phyloP scores from a whole-genome alignment of 2,113 vertebrate species.

The Toxostoma redivivum region DNA sequence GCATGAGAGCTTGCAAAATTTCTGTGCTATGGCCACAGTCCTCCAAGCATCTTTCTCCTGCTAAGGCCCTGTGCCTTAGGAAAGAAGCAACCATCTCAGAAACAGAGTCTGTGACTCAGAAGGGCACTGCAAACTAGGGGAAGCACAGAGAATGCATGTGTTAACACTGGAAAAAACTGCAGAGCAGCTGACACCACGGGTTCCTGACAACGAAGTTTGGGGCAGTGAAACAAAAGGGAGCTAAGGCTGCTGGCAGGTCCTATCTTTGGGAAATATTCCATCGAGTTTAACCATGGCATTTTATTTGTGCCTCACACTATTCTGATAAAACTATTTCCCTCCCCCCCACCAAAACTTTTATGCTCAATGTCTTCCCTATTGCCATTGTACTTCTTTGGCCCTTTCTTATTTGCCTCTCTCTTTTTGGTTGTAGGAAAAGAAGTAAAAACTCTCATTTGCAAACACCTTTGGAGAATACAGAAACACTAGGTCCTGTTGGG shows the following conservation, averaged over 20 bases:
- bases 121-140: neutral
- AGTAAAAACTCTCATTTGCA: neutral
- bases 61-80: neutral
- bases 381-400: neutral
- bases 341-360: accelerated
- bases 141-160: neutral
- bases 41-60: neutral
- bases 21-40: neutral
- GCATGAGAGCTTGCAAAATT: neutral
- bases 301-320: neutral
- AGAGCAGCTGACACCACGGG: neutral
- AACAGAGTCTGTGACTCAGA: neutral
- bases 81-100: neutral
- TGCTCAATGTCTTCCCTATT: neutral
- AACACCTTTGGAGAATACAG: neutral
- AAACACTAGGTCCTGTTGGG: neutral
- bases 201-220: neutral
- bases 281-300: accelerated
- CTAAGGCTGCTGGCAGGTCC: neutral
- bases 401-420: neutral
- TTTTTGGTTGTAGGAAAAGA: neutral
- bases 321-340: neutral
- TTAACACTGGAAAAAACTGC: neutral
- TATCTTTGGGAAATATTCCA: neutral
- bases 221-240: neutral